Conservation (phyloP, 2,797 vertebrate genomes). For the Tapera naevia region DNA sequence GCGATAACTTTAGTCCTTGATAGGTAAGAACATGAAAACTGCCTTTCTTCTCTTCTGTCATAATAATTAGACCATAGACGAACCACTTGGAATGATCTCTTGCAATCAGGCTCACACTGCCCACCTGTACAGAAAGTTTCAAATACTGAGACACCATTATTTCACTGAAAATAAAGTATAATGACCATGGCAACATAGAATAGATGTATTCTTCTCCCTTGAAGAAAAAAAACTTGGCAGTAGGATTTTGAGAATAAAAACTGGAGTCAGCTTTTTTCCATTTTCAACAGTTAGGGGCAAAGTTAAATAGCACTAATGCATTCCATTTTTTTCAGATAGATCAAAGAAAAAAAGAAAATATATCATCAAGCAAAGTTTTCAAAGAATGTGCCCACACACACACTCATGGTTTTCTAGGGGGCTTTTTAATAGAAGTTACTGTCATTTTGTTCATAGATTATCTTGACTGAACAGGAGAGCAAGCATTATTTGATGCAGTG, state of each 20-base stretch:
- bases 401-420: not conserved
- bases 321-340: constrained; percentile 67
- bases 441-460: constrained; percentile 47
- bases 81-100: not conserved
- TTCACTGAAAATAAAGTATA: constrained; percentile 35
- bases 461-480: constrained; percentile 37
- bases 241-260: constrained; percentile 67
- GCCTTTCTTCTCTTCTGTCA: not conserved
- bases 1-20: not conserved
- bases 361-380: constrained; percentile 64
- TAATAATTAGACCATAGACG: not conserved
- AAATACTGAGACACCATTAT: not conserved
- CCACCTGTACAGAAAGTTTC: not conserved
- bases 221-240: constrained; percentile 54
- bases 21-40: not conserved
- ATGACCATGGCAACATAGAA: not conserved
- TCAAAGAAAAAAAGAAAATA: constrained; percentile 70
- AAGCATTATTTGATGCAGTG: constrained; percentile 45
- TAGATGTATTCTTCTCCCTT: constrained; percentile 23
- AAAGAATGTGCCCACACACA: constrained; percentile 28
- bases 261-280: constrained; percentile 29
- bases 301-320: constrained; percentile 75
- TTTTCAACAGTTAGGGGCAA: constrained; percentile 44
- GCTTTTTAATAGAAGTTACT: constrained; percentile 69
- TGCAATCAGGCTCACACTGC: not conserved